Evolutionary conservation across 2,888 invertebrate species (phyloP).

Genomic region (Cancer borealis): DNA sequence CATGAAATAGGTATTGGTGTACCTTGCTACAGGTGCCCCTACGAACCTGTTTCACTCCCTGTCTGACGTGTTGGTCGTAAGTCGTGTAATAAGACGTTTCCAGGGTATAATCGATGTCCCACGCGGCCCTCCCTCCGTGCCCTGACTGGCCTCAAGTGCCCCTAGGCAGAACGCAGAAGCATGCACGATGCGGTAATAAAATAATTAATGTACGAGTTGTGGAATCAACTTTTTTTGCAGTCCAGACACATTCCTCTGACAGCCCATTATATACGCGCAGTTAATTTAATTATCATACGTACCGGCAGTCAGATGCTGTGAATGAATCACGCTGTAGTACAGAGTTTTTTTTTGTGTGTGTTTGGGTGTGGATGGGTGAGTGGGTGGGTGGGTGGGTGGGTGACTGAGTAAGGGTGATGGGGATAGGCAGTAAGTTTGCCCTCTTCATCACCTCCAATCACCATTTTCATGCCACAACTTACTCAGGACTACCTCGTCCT

Average conservation of each 20-base stretch:
- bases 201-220: constrained; percentile 27
- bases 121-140: constrained; percentile 27
- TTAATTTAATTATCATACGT: constrained; percentile 22
- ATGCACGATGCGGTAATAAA: constrained; percentile 32
- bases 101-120: constrained; percentile 32
- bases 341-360: background rate
- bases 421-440: background rate
- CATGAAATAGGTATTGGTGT: constrained; percentile 12
- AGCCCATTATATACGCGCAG: constrained; percentile 14
- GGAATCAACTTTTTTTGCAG: constrained; percentile 8
- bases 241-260: constrained; percentile 27
- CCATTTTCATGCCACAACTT: background rate
- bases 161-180: background rate
- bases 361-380: background rate
- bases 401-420: background rate
- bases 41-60: constrained; percentile 22
- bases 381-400: constrained; percentile 33
- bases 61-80: constrained; percentile 14
- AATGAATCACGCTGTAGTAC: background rate
- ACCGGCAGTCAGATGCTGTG: constrained; percentile 6
- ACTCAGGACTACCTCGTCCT: background rate
- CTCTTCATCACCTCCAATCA: constrained; percentile 8
- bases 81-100: constrained; percentile 27
- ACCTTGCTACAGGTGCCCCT: constrained; percentile 11
- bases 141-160: constrained; percentile 14